Conservation (phyloP, 2,113 vertebrate genomes). For the Excalfactoria chinensis region DNA sequence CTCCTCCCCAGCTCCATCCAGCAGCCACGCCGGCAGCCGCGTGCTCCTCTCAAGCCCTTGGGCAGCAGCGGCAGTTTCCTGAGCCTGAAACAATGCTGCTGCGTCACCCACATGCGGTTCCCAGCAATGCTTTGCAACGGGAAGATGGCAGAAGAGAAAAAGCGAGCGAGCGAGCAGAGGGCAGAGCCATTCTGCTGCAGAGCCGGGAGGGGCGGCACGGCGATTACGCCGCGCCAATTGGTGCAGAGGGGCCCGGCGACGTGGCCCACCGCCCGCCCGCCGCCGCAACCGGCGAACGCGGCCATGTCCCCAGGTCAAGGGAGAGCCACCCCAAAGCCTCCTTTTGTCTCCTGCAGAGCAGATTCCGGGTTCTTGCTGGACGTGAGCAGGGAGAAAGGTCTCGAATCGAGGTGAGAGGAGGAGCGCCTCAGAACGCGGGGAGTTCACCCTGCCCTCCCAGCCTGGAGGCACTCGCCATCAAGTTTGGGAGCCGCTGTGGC, state of each 20-base stretch:
- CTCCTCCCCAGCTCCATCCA: slow-evolving; percentile 9
- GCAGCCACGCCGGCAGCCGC: slow-evolving; percentile 8
- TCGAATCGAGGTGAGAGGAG: background rate
- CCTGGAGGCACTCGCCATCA: background rate
- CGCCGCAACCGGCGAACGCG: slow-evolving; percentile 63
- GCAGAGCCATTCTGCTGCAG: slow-evolving; percentile 81
- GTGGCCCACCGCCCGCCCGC: slow-evolving; percentile 13
- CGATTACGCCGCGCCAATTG: slow-evolving; percentile 51
- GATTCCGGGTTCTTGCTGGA: background rate
- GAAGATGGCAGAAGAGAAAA: slow-evolving; percentile 81
- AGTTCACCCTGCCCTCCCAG: background rate
- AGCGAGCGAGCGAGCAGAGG: slow-evolving; percentile 53
- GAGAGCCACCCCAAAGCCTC: background rate
- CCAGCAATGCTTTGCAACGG: slow-evolving; percentile 88
- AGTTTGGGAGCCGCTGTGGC: background rate
- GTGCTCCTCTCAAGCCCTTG: slow-evolving; percentile 74
- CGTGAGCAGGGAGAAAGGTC: background rate
- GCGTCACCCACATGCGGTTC: slow-evolving; percentile 88
- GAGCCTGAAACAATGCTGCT: slow-evolving; percentile 85
- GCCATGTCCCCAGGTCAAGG: background rate
- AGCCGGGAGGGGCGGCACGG: slow-evolving; percentile 63
- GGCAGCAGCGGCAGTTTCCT: slow-evolving; percentile 76
- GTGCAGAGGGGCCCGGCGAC: slow-evolving; percentile 42
- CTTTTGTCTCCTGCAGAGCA: background rate
- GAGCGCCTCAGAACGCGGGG: rapidly evolving